Evolutionary conservation across 2,797 vertebrate genomes (phyloP).

Genomic region (Philypnodon macrostomus): DNA sequence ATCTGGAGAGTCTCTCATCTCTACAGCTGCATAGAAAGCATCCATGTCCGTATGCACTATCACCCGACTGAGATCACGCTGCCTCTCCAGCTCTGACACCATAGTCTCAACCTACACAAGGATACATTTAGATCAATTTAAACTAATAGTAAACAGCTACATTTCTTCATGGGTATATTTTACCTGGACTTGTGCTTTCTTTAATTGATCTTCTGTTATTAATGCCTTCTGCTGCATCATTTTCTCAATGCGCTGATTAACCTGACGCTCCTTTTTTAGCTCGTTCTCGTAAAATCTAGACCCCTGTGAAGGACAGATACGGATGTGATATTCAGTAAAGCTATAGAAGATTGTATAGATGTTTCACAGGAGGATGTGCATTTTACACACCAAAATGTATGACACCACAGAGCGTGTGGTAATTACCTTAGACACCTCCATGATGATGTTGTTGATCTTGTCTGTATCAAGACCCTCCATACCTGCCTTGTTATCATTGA

Average conservation of each 20-base stretch:
- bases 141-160: neutral
- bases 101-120: conserved; percentile 81
- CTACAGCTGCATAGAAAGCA: conserved; percentile 96
- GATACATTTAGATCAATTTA: neutral
- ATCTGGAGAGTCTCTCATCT: conserved; percentile 92
- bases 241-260: conserved; percentile 91
- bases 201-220: conserved; percentile 83
- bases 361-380: too few relatives aligned
- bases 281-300: conserved; percentile 95
- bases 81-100: conserved; percentile 78
- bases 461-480: conserved; percentile 97
- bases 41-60: conserved; percentile 98
- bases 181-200: conserved; percentile 82
- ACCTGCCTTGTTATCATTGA: conserved; percentile 98
- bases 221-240: conserved; percentile 87
- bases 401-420: neutral
- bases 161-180: neutral
- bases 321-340: too few relatives aligned
- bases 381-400: too few relatives aligned
- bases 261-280: conserved; percentile 90
- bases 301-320: conserved; percentile 66
- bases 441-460: conserved; percentile 97
- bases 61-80: conserved; percentile 81
- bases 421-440: conserved; percentile 90
- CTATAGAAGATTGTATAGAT: too few relatives aligned